Conservation (phyloP, 2,888 invertebrate genomes). For the Pterostichus niger region DNA sequence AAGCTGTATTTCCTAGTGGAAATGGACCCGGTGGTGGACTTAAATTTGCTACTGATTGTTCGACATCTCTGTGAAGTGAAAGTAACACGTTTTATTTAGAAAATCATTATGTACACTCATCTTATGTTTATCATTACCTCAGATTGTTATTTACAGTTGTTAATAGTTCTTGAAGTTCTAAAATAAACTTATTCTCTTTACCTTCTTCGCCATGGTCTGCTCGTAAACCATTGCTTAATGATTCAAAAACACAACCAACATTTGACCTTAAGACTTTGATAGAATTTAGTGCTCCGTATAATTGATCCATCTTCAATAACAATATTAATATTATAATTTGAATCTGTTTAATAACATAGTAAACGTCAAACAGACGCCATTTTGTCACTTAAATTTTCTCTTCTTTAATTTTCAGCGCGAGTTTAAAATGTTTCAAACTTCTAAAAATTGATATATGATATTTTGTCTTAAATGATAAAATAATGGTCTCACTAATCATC, state of each 20-base stretch:
- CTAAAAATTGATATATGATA: background rate
- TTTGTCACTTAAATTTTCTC: background rate
- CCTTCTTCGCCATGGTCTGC: constrained; percentile 90
- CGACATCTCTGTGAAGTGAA: constrained; percentile 83
- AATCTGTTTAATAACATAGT: background rate
- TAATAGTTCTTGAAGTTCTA: constrained; percentile 90
- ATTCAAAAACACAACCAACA: constrained; percentile 91
- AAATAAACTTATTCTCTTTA: constrained; percentile 85
- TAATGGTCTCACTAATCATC: background rate
- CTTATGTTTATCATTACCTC: constrained; percentile 77
- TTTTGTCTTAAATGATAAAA: background rate
- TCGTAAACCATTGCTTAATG: constrained; percentile 88
- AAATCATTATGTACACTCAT: constrained; percentile 32
- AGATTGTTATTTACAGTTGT: constrained; percentile 90
- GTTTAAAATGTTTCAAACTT: background rate
- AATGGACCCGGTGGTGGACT: constrained; percentile 90
- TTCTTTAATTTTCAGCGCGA: background rate
- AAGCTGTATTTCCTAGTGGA: constrained; percentile 91
- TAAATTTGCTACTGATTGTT: constrained; percentile 85
- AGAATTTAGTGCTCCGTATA: constrained; percentile 86
- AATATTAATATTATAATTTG: background rate
- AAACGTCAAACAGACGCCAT: constrained; percentile 20
- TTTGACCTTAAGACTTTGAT: constrained; percentile 89
- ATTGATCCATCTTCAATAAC: constrained; percentile 81
- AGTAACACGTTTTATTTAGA: too few species aligned